Base-by-base conservation (phyloP, 53 echinoderm and acorn worm species). In the Holothuria scabra region DNA sequence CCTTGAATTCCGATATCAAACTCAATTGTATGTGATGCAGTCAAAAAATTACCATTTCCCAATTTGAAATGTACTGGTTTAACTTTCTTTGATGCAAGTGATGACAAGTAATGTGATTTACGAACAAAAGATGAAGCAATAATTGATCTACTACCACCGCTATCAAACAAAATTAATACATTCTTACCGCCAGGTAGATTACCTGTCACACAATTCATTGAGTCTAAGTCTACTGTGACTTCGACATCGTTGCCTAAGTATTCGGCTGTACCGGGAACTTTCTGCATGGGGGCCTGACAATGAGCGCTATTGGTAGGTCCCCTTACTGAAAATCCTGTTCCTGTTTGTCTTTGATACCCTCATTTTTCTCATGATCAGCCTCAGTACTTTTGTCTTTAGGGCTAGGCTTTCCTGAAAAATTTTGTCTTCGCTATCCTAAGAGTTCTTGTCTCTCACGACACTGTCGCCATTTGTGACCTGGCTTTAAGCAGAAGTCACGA, bases 251-350 rank as follows among this genome's bases (percentile, higher is more conserved):
- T 16, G 35, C 66, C 66, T 23, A 66, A 65, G 10, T 65, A 65
- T 23, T 26, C 31, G 24, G 66, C 66, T 66, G 35, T 3, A 35
- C 3, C 3, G 3, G 3, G 3, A 35, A 35, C 3, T 6, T 6
- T 35, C 6, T 35, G 35, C 6, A 4, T 35, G 35, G 60, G 30
- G 66, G 66, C 24, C 24, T 23, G 29, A 66, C 66, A 28, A 66
- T 26, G 66, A 66, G 66, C 66, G 66, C 66, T 66, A 66, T 66
- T 66, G 66, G 29, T 0, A 29, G 32, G 29, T 66, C 66, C 66
- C 66, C 66, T 66, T 66, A 35, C 35, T 35, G 35, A 35, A 35
- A 35, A 35, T 35, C 6, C 0, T 66, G 66, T 26, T 66, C 32
- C 24, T 66, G 5, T 28, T 66, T 28, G 28, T 4, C 3, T 35